phyloP scores from a whole-genome alignment of 2,113 vertebrate species.

The Pandion haliaetus region DNA sequence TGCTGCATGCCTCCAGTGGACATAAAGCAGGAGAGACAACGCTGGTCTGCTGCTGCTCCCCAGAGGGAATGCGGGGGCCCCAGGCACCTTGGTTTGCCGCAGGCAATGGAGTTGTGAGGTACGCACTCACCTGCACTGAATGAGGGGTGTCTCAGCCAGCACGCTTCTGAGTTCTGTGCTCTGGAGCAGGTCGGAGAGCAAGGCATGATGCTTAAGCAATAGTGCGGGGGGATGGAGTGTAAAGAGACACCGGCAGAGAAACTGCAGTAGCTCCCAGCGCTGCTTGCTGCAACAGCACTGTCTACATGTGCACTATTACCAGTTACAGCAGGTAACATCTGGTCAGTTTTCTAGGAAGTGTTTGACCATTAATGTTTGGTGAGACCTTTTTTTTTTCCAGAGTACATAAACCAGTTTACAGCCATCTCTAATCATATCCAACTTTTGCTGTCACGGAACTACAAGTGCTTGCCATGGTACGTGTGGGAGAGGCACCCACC shows the following conservation, averaged over 20 bases:
- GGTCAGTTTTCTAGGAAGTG: neutral
- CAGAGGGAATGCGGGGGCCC: neutral
- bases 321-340: no score
- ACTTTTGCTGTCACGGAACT: neutral
- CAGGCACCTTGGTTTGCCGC: neutral
- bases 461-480: neutral
- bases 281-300: neutral
- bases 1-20: neutral
- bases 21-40: neutral
- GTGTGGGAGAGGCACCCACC: neutral
- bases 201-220: neutral
- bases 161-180: neutral
- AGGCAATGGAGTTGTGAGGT: neutral
- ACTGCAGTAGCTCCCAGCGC: neutral
- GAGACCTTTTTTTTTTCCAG: neutral
- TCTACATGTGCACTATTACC: no score
- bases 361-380: neutral
- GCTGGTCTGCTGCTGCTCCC: neutral
- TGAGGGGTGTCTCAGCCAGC: neutral
- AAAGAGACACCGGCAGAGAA: neutral
- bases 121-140: neutral
- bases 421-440: neutral
- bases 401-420: neutral
- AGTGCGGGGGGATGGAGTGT: neutral
- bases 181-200: neutral